Conservation (phyloP, 2,888 invertebrate species). For the Pyralis farinalis region DNA sequence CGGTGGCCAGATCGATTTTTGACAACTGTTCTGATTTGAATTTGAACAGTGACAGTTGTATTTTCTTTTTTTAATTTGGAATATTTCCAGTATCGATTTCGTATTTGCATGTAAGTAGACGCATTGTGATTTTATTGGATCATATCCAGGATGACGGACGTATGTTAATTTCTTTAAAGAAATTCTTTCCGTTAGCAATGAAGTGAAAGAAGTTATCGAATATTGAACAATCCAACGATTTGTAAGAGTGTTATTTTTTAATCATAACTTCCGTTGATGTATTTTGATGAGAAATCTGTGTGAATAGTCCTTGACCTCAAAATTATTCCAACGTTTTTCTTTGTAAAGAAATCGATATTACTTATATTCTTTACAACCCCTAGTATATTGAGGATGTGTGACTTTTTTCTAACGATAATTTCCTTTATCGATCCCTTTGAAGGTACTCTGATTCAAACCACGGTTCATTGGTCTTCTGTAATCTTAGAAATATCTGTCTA, state of each 20-base stretch:
- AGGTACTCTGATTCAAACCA: background rate
- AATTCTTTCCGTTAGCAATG: slow-evolving; percentile 41
- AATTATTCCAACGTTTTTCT: slow-evolving; percentile 52
- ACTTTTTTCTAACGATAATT: no score
- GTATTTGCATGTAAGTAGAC: slow-evolving; percentile 60
- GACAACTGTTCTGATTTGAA: slow-evolving; percentile 54
- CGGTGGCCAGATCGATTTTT: slow-evolving; percentile 57
- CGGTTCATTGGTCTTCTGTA: background rate
- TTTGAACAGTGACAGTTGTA: slow-evolving; percentile 49
- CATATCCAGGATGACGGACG: slow-evolving; percentile 71
- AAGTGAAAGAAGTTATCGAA: slow-evolving; percentile 38
- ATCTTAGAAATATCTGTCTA: background rate
- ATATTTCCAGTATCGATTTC: slow-evolving; percentile 57
- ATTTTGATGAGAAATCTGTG: slow-evolving; percentile 60
- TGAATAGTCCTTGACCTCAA: slow-evolving; percentile 49
- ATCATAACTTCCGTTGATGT: slow-evolving; percentile 63
- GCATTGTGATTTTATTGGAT: slow-evolving; percentile 62
- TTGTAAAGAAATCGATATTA: slow-evolving; percentile 18
- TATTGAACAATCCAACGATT: slow-evolving; percentile 35
- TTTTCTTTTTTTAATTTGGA: slow-evolving; percentile 25
- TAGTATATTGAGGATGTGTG: no score
- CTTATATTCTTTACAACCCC: no score
- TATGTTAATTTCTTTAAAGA: slow-evolving; percentile 65
- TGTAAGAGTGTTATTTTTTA: slow-evolving; percentile 68
- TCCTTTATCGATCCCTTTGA: no score